Evolutionary conservation across 2,113 vertebrate species (phyloP).

Genomic region (Uropsilus gracilis): DNA sequence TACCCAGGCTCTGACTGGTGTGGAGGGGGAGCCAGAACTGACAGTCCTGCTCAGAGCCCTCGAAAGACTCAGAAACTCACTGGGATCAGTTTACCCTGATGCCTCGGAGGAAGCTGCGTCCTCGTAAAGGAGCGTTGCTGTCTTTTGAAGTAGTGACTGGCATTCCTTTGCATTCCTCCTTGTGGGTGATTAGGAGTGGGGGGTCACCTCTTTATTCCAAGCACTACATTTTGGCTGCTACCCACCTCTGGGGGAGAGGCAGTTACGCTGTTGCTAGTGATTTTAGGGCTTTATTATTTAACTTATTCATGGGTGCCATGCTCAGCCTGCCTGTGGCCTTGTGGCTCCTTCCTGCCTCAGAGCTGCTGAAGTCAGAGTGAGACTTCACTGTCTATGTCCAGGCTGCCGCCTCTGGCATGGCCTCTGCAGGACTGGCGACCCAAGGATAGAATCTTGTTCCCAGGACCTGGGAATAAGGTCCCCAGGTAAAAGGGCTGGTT

Average conservation of each 20-base stretch:
- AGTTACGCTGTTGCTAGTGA: conserved; percentile 67
- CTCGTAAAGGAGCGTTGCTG: background rate
- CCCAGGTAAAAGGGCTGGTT: background rate
- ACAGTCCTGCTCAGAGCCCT: background rate
- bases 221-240: conserved; percentile 75
- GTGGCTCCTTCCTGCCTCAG: background rate
- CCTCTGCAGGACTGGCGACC: background rate
- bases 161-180: conserved; percentile 64
- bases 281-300: conserved; percentile 81
- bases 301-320: conserved; percentile 78
- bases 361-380: background rate
- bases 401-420: background rate
- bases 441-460: background rate
- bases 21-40: background rate
- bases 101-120: conserved; percentile 74
- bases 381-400: background rate
- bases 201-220: conserved; percentile 68
- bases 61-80: background rate
- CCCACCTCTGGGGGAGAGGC: background rate
- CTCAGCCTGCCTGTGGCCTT: background rate
- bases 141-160: conserved; percentile 66
- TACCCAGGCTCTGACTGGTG: background rate
- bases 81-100: conserved; percentile 49
- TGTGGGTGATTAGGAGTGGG: conserved; percentile 42
- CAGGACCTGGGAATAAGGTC: background rate